Conservation (phyloP, 1,140 invertebrate genomes). For the Homalodisca vitripennis region DNA sequence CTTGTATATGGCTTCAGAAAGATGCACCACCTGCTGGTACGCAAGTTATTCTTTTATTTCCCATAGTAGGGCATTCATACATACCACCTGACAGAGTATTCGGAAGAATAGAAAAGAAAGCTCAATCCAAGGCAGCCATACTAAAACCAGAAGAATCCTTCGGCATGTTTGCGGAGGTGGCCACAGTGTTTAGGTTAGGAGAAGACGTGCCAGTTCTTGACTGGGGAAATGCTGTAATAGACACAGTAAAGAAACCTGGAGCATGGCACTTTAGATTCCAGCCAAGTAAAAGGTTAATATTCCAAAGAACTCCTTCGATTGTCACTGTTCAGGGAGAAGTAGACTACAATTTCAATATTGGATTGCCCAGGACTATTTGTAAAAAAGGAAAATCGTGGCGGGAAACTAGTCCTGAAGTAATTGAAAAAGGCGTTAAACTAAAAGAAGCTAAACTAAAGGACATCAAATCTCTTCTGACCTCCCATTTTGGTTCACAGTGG, state of each 20-base stretch:
- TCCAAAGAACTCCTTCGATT: slow-evolving; percentile 9
- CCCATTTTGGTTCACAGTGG: no score
- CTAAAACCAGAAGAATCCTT: slow-evolving; percentile 23
- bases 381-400: no score
- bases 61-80: slow-evolving; percentile 43
- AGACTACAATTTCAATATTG: slow-evolving; percentile 29
- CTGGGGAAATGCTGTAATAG: slow-evolving; percentile 12
- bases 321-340: slow-evolving; percentile 18
- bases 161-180: slow-evolving; percentile 14
- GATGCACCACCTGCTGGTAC: slow-evolving; percentile 33
- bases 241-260: slow-evolving; percentile 14
- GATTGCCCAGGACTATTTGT: no score
- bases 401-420: no score
- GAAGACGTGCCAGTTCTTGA: slow-evolving; percentile 21
- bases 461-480: no score
- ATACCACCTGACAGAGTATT: slow-evolving; percentile 44
- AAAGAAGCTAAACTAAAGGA: no score
- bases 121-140: slow-evolving; percentile 37
- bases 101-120: slow-evolving; percentile 40
- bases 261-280: slow-evolving; percentile 33
- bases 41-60: slow-evolving; percentile 42
- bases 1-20: slow-evolving; percentile 37
- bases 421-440: no score
- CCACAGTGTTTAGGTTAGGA: no score
- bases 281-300: slow-evolving; percentile 29